These are phyloP conservation scores for Catocala nupta DNA, from an alignment of 2,888 invertebrate species.

Conservation along the genomic window DNA sequence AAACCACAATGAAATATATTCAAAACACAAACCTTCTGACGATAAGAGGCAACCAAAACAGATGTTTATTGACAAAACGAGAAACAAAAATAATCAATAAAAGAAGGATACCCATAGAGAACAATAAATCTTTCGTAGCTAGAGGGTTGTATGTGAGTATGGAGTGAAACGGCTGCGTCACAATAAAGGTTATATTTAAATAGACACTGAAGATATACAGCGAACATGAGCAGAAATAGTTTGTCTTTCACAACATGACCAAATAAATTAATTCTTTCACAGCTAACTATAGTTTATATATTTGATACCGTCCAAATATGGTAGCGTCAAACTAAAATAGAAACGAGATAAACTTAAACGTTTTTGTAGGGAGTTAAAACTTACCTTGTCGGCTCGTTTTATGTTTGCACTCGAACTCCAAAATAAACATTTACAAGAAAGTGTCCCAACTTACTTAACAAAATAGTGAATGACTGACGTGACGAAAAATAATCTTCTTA, in stretches of 20 bases:
- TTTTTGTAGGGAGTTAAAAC: slow-evolving; percentile 37
- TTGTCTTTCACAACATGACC: not conserved
- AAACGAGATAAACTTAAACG: slow-evolving; percentile 23
- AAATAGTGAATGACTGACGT: slow-evolving; percentile 12
- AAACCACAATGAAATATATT: slow-evolving; percentile 52
- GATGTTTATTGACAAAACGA: slow-evolving; percentile 72
- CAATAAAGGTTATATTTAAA: slow-evolving; percentile 12
- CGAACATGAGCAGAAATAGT: not conserved
- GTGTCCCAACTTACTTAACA: slow-evolving; percentile 56
- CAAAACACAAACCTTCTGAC: slow-evolving; percentile 47
- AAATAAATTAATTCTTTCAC: not conserved
- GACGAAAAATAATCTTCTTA: slow-evolving; percentile 13
- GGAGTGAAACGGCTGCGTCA: slow-evolving; percentile 10
- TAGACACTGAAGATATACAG: slow-evolving; percentile 11
- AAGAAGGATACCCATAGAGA: slow-evolving; percentile 56
- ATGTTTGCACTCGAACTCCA: slow-evolving; percentile 22
- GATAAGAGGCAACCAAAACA: slow-evolving; percentile 64
- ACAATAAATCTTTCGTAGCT: slow-evolving; percentile 64
- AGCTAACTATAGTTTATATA: slow-evolving; percentile 6
- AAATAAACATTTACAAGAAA: slow-evolving; percentile 60
- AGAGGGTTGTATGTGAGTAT: slow-evolving; percentile 33
- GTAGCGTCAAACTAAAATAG: slow-evolving; percentile 29
- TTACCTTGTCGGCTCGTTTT: slow-evolving; percentile 24
- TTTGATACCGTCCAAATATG: slow-evolving; percentile 12
- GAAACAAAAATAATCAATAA: slow-evolving; percentile 71